A percentile compares a stretch with the other conserved stretches of the same genome.
Conservation (phyloP, 2,113 vertebrate species). For the Dicaeum eximium region DNA sequence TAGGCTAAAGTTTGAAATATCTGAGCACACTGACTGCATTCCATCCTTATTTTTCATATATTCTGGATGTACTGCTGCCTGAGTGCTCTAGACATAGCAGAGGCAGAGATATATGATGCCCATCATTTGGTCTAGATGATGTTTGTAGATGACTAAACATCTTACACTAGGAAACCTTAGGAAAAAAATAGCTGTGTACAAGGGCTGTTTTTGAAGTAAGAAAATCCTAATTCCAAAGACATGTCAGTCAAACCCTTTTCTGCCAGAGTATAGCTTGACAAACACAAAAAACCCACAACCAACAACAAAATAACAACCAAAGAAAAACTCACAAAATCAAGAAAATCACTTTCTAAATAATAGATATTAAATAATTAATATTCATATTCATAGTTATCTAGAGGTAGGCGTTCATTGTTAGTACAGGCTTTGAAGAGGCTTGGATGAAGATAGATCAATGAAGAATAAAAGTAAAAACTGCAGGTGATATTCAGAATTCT, state of each 20-base stretch:
- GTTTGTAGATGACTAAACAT: neutral
- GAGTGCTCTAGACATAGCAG: neutral
- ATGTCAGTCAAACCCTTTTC: neutral
- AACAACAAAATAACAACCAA: neutral
- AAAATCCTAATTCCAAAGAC: neutral
- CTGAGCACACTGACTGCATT: neutral
- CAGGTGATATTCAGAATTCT: neutral
- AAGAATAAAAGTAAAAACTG: neutral
- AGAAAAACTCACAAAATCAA: neutral
- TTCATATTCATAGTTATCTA: neutral
- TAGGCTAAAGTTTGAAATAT: neutral
- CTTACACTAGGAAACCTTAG: neutral
- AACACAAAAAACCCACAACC: fast-evolving
- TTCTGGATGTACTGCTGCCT: neutral
- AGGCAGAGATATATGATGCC: neutral
- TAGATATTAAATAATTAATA: neutral
- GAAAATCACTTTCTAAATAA: neutral
- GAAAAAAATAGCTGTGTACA: neutral
- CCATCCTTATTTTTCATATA: neutral
- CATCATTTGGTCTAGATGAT: neutral
- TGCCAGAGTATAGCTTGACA: neutral
- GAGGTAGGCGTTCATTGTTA: neutral
- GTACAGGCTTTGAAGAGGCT: conserved; percentile 1
- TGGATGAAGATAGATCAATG: neutral
- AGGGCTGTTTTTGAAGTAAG: neutral